Conservation (phyloP, 1,140 invertebrate species). For the Euwallacea fornicatus region DNA sequence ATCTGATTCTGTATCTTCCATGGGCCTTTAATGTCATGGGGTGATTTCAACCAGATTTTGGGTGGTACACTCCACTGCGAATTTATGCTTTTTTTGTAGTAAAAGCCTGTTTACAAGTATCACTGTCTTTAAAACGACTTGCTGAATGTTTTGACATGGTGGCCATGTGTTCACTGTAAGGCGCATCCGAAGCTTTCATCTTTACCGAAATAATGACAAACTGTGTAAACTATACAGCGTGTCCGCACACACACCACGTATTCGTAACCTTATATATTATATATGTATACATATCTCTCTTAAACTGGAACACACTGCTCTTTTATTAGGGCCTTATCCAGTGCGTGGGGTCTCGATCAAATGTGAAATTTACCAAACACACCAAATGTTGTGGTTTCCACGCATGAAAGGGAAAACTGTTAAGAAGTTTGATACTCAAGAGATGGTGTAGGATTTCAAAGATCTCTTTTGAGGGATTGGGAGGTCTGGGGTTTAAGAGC, state of each 20-base stretch:
- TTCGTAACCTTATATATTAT: slow-evolving; percentile 34
- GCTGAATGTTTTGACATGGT: slow-evolving; percentile 42
- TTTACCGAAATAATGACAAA: slow-evolving; percentile 41
- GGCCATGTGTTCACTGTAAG: slow-evolving; percentile 42
- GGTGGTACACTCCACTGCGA: too few relatives aligned
- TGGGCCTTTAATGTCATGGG: too few relatives aligned
- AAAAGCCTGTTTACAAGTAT: slow-evolving; percentile 26
- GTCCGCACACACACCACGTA: slow-evolving; percentile 34
- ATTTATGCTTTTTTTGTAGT: too few relatives aligned
- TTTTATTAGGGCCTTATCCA: slow-evolving; percentile 21
- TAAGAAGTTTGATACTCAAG: slow-evolving; percentile 19
- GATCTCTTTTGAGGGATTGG: not conserved
- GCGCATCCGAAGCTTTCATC: slow-evolving; percentile 37
- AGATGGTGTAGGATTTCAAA: slow-evolving; percentile 14
- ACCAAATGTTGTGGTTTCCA: slow-evolving; percentile 34
- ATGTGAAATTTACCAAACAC: slow-evolving; percentile 36
- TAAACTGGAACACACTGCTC: slow-evolving; percentile 32
- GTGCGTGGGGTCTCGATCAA: slow-evolving; percentile 35
- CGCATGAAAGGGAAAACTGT: slow-evolving; percentile 29
- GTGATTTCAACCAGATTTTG: too few relatives aligned
- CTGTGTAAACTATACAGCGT: slow-evolving; percentile 40
- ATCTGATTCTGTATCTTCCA: not conserved
- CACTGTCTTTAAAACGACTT: slow-evolving; percentile 31
- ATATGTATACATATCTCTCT: slow-evolving; percentile 15
- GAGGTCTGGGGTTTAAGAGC: not conserved